Conservation (phyloP, 2,888 invertebrate genomes). For the Tachystola acroxantha region DNA sequence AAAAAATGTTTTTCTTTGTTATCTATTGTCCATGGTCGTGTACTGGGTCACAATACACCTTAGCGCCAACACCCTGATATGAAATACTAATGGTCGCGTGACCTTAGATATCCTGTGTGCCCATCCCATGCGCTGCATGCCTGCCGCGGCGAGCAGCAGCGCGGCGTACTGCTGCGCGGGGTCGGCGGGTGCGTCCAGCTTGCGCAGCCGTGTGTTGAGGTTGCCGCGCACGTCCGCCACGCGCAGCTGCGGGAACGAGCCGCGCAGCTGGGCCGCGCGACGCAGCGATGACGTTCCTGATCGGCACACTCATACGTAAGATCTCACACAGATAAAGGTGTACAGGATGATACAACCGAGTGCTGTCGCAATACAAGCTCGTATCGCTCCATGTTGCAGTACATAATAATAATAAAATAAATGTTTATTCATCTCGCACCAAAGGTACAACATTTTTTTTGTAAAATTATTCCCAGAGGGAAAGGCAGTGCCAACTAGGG, state of each 20-base stretch:
- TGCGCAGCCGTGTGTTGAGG: slow-evolving; percentile 93
- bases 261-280: slow-evolving; percentile 91
- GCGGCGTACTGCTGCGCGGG: slow-evolving; percentile 66
- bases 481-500: no score
- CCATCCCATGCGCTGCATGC: slow-evolving; percentile 94
- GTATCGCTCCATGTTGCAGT: no score
- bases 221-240: slow-evolving; percentile 94
- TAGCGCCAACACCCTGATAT: no score
- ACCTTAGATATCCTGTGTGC: slow-evolving; percentile 88
- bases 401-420: no score
- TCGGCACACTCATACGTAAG: background rate
- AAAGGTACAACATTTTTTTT: no score
- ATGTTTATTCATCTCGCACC: no score
- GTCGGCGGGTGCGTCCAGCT: slow-evolving; percentile 81
- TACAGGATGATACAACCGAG: background rate
- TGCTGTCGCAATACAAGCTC: no score
- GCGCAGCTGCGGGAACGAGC: slow-evolving; percentile 86
- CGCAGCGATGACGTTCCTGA: slow-evolving; percentile 93
- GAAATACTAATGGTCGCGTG: no score
- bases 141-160: slow-evolving; percentile 93
- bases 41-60: no score
- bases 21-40: no score
- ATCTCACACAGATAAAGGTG: background rate
- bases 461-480: no score
- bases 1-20: no score